These are phyloP conservation scores for Zhuqinia jingwanae DNA, from an alignment of 2,888 invertebrate species.

Conservation along the genomic window DNA sequence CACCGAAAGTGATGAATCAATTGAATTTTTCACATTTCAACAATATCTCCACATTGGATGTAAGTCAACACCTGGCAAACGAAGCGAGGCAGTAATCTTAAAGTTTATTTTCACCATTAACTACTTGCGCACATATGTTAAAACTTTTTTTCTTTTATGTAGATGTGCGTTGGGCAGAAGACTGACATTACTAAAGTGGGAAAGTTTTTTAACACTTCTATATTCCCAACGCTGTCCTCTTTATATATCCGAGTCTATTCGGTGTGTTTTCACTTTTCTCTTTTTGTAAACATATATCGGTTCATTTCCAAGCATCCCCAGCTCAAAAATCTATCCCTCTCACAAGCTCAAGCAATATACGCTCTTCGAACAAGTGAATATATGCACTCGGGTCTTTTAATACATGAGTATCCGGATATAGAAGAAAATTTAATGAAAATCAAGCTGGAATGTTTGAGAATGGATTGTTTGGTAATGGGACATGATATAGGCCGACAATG, in stretches of 20 bases:
- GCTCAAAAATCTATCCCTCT: conserved; percentile 43
- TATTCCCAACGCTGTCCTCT: conserved; percentile 1
- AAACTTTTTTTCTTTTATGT: background rate
- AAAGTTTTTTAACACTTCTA: background rate
- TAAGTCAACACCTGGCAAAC: conserved; percentile 30
- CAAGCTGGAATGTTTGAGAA: conserved; percentile 40
- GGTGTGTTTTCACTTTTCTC: background rate
- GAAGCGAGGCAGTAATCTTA: too few species aligned
- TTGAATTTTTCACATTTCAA: conserved; percentile 7
- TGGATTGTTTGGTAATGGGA: conserved; percentile 38
- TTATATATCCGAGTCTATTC: conserved; percentile 45
- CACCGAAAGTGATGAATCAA: background rate
- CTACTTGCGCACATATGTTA: too few species aligned
- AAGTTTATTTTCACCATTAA: background rate
- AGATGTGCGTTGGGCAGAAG: conserved; percentile 47
- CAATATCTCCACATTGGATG: conserved; percentile 39
- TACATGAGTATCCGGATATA: conserved; percentile 7
- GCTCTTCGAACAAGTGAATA: background rate
- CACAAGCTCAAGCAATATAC: conserved; percentile 48
- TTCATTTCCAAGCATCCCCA: conserved; percentile 51
- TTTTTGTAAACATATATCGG: conserved; percentile 4
- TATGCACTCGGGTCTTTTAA: background rate
- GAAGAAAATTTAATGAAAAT: conserved; percentile 28
- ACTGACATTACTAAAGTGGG: conserved; percentile 17
- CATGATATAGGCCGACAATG: conserved; percentile 46